Conservation (phyloP, 2,113 vertebrate species). For the Saguinus imperator region DNA sequence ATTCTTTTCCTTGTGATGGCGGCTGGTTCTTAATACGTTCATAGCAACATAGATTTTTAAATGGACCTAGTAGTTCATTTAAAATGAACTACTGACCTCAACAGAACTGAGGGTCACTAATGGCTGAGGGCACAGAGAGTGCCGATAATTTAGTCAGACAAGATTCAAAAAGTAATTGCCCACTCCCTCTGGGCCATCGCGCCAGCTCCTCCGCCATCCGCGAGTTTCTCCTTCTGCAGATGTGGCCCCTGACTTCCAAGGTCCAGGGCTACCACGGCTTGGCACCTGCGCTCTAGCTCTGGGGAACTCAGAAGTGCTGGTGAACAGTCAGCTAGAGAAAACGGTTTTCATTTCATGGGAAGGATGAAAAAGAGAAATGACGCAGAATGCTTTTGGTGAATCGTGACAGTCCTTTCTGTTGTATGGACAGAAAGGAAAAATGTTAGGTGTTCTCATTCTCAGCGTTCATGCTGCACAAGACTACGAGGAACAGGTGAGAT, state of each 20-base stretch:
- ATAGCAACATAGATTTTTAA: neutral
- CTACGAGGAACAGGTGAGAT: accelerated
- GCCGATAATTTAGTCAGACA: too few relatives aligned
- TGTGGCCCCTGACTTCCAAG: accelerated
- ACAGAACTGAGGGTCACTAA: neutral
- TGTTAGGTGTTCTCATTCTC: too few relatives aligned
- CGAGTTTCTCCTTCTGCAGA: accelerated
- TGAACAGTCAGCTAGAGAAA: neutral
- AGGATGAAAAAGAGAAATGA: neutral
- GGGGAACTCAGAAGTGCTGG: neutral
- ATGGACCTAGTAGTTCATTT: neutral
- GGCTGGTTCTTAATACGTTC: neutral
- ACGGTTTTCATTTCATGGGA: neutral
- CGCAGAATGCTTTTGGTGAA: neutral
- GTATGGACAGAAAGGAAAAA: neutral
- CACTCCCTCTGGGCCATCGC: neutral
- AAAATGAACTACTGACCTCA: neutral
- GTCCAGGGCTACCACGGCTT: accelerated
- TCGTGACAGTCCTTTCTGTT: neutral
- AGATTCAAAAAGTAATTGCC: accelerated
- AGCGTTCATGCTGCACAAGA: accelerated
- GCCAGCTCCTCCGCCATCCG: accelerated
- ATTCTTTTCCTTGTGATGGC: neutral
- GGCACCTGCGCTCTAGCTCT: accelerated
- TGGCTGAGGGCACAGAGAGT: neutral